Evolutionary conservation across 2,888 invertebrate species (phyloP), one percentile per base, ranked within the genome.

Genomic region (Zaprionus obscuricornis): DNA sequence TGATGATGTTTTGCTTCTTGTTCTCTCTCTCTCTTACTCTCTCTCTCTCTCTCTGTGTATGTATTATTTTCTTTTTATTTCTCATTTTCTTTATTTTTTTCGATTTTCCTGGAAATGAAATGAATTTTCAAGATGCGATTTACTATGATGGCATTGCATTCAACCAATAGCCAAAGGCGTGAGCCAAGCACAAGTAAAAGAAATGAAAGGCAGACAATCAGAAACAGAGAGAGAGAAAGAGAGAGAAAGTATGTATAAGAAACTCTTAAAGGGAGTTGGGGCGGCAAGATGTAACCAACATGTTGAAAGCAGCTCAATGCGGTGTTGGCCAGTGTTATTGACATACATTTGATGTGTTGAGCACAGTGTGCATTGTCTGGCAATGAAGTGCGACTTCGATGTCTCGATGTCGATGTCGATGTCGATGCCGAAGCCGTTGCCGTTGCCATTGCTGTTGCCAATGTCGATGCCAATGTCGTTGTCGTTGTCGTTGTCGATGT

Each of bases 271-370:
- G n/a, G n/a, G 33, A n/a, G 26, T 11, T 14, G 29, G 42, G n/a
- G 16, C 3, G 8, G 11, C 16, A 27, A n/a, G 34, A 40, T 49
- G 22, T 31, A 17, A 20, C 27, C 31, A 51, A 24, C 56, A 56
- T 60, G 66, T 34, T 60, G 79, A 76, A 65, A 68, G 71, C 59
- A 63, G 37, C 51, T 62, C 37, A 72, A 51, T 67, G 50, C 58
- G 37, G 29, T 64, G 66, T 72, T 64, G 73, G 64, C 50, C 73
- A 82, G 70, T 79, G 75, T 63, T 73, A 70, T 66, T 79, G 82
- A 78, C 78, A 75, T 57, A 75, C 54, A 82, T 70, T 78, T 70
- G 79, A 82, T 73, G 60, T 62, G 40, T 49, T 66, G 59, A 60
- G 67, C 78, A 68, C 66, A 62, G 71, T 65, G 58, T 45, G 45